Evolutionary conservation across 2,797 vertebrate genomes (phyloP).

Genomic region (Furcifer pardalis): DNA sequence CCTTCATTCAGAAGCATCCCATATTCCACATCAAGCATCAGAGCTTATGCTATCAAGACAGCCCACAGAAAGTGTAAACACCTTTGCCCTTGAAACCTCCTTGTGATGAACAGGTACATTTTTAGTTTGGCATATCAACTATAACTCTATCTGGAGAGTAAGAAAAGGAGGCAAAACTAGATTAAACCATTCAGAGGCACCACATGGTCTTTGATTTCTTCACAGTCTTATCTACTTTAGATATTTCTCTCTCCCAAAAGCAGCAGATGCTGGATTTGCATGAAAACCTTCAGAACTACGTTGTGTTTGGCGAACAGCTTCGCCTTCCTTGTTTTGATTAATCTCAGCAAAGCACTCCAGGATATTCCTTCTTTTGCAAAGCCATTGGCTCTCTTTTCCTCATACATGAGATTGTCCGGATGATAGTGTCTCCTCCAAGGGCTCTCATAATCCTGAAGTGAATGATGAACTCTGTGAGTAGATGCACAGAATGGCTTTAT

Average conservation of each 20-base stretch:
- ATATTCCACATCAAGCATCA: neutral
- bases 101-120: neutral
- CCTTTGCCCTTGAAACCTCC: conserved; percentile 7
- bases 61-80: neutral
- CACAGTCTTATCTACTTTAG: neutral
- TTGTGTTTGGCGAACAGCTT: neutral
- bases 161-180: neutral
- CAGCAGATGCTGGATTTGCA: conserved; percentile 1
- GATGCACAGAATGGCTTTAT: neutral
- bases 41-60: neutral
- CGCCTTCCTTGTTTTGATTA: neutral
- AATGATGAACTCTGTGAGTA: neutral
- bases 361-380: neutral
- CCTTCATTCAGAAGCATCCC: neutral
- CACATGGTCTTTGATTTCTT: neutral
- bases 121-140: neutral
- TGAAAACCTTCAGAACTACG: neutral
- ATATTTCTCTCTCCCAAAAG: neutral
- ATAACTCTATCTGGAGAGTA: neutral
- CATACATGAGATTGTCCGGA: neutral
- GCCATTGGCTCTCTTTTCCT: neutral
- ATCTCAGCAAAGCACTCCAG: neutral
- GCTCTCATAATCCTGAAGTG: neutral
- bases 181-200: neutral
- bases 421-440: neutral